phyloP scores from a whole-genome alignment of 2,797 vertebrate species.

The Chaunax sp. region DNA sequence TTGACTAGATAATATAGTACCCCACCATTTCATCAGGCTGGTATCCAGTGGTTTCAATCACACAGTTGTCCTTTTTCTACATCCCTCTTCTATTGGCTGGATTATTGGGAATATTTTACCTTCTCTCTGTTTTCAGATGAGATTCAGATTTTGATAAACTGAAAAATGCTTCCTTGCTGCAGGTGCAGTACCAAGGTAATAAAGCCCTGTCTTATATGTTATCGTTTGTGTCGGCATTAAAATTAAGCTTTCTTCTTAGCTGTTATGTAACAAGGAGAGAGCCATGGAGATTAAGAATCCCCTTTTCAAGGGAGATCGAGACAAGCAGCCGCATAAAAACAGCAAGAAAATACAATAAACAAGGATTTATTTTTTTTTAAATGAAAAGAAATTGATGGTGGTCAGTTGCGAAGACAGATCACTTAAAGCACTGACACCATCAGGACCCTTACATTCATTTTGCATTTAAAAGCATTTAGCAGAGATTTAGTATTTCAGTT shows the following conservation, averaged over 20 bases:
- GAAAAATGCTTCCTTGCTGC: conserved; percentile 8
- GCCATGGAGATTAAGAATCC: no score
- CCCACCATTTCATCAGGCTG: conserved; percentile 42
- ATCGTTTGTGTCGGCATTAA: not conserved
- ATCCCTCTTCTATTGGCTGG: conserved; percentile 7
- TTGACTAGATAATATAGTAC: conserved; percentile 62
- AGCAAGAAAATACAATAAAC: not conserved
- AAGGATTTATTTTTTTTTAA: no score
- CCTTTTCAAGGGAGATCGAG: no score
- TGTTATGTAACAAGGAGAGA: no score
- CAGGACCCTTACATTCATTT: not conserved
- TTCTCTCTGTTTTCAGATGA: conserved; percentile 11
- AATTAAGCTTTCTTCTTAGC: not conserved
- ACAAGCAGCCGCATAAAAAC: no score
- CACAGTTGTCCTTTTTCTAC: conserved; percentile 42
- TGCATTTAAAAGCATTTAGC: not conserved
- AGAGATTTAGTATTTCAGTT: not conserved
- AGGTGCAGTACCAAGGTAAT: conserved; percentile 6
- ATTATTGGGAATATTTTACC: conserved; percentile 20
- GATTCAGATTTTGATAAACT: not conserved
- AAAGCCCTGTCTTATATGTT: not conserved
- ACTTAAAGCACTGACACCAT: not conserved
- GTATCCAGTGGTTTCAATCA: conserved; percentile 37
- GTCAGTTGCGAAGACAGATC: no score
- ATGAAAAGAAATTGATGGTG: no score